phyloP scores from a whole-genome alignment of 2,113 vertebrate genomes.

The Hepsetus odoe region DNA sequence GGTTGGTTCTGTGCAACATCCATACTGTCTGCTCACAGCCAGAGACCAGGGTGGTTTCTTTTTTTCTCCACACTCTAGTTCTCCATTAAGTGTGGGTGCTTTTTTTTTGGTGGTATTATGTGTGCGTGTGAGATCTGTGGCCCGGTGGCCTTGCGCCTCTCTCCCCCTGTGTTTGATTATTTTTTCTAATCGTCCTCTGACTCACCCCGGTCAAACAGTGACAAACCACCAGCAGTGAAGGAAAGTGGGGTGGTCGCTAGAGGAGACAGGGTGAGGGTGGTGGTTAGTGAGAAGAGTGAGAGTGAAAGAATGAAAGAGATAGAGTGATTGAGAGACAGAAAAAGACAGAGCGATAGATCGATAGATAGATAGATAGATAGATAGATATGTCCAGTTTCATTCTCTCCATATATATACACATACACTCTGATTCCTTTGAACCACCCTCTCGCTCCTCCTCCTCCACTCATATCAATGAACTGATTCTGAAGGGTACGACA shows the following conservation, averaged over 20 bases:
- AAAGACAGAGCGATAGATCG: not conserved
- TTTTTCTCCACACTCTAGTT: not conserved
- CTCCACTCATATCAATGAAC: constrained; percentile 59
- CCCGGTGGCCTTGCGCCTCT: constrained; percentile 25
- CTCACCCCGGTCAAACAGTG: constrained; percentile 53
- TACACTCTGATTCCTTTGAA: constrained; percentile 53
- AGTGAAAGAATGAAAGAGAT: not conserved
- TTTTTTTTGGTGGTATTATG: not conserved
- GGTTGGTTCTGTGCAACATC: constrained; percentile 8
- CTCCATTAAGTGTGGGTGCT: constrained; percentile 19
- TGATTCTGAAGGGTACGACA: constrained; percentile 63
- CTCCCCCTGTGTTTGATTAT: constrained; percentile 67
- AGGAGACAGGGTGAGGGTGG: constrained; percentile 10
- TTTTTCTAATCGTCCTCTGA: constrained; percentile 66
- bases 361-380: not conserved
- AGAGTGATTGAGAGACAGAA: not conserved
- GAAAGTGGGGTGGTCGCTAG: constrained; percentile 37
- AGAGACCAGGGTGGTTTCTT: constrained; percentile 2
- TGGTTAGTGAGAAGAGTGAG: not conserved
- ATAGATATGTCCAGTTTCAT: no score
- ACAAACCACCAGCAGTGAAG: constrained; percentile 59
- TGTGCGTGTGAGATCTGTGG: constrained; percentile 24
- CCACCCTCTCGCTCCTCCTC: constrained; percentile 57
- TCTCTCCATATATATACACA: no score
- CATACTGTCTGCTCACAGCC: constrained; percentile 1